Base-by-base conservation (phyloP, 2,113 vertebrate genomes). In the Plotosus lineatus region DNA sequence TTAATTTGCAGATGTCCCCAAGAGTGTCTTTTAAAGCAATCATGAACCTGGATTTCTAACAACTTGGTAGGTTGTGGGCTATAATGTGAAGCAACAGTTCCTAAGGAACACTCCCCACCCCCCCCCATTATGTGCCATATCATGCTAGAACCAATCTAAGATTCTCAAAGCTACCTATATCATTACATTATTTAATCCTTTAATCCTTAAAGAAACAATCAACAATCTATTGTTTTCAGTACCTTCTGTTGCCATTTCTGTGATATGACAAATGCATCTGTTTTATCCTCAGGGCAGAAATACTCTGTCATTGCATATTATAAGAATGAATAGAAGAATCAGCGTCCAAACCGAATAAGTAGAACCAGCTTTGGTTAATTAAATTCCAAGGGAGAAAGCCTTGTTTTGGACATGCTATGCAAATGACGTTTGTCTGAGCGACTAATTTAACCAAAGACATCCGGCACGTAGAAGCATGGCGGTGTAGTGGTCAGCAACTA, bases 191-290 rank as follows among this genome's bases (percentile, higher is more conserved):
- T 48, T 55, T 73, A 78, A 85, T 61, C 69, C 53, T 66, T 63
- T 63, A 74, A 85, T 60, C 68, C 69, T 61, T 68, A 53, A 75
- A 79, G 72, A 79, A 63, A 58, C 68, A 33, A 84, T 46, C 69
- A 63, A 58, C 68, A 33, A 84, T 46, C 69, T 75, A 82, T 60
- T 68, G 58, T 60, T 76, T 51, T 56, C 60, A 31, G 33, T 48
- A 46, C 50, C 76, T 82, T 75, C 71, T 75, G 79, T 74, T 65
- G 53, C 31, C 56, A 50, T 55, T 56, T 65, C 38, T 76, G 50
- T 48, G 50, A 81, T 81, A 71, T 80, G 68, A 81, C 53, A 73
- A 72, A 84, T 79, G 75, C 46, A 55, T 33, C 74, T 46, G 53
- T 74, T 63, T 58, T 55, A 33, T 71, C 66, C 65, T 26, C 66